Base-by-base conservation (phyloP, 2,797 vertebrate species). In the Pseudotriccus pelzelni region DNA sequence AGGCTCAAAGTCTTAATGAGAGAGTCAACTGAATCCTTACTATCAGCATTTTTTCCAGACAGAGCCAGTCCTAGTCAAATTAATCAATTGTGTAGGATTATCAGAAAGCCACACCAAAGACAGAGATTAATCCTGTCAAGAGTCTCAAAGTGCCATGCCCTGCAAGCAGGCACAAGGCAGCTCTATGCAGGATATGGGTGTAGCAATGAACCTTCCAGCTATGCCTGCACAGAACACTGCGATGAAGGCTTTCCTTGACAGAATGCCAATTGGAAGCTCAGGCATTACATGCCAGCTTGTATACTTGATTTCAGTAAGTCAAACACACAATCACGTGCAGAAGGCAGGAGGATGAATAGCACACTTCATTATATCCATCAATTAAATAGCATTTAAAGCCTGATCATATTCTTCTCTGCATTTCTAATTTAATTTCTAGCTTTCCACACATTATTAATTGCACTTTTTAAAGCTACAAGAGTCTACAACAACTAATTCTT, bases 1-100 rank as follows among this genome's bases (percentile, higher is more conserved):
- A 82, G 76, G 81, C 92, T 93, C 89, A 77, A 94, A 88, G 52
- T 82, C 77, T 70, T 90, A 94, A 81, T 81, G 76, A 94, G 53
- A 83, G 90, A 92, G 86, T 94, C 92, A 94, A 58, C 60, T 5
- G 46, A 92, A 80, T 81, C 92, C 83, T 92, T 49, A 68, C 49
- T 60, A 64, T 77, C 84, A 77, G 84, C 69, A 89, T 32, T 75
- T 85, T 89, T 77, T 62, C 84, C 72, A 93, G 89, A 64, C 60
- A 87, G 27, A 89, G 62, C 19, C 75, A 81, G 66, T 43, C 5
- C 41, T 36, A 85, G 87, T 46, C 72, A 92, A 96, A 95, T 91
- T 80, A 85, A 87, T 89, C 75, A 94, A 84, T 85, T 78, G 49
- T 36, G 50, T 0, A 81, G 79, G 72, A 93, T 91, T 91, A 93